Percentiles rank a stretch among this genome's conserved stretches.
Evolutionary conservation across 1,140 invertebrate genomes (phyloP).

Genomic region (Atta colombica): DNA sequence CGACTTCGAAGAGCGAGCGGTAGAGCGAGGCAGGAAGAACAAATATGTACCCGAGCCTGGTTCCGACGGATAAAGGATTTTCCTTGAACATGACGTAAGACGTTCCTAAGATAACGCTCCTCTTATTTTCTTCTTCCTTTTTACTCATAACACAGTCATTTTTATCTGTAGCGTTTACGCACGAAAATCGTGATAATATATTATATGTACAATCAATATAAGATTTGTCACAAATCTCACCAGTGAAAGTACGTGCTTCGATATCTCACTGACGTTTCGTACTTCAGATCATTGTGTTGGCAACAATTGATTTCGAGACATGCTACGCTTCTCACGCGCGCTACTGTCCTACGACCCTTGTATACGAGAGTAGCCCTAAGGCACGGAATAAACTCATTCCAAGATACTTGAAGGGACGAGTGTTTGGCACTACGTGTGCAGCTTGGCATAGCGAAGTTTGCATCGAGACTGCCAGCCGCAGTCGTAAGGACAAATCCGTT

Average conservation of each 20-base stretch:
- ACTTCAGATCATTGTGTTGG: conserved; percentile 46
- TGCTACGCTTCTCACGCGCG: conserved; percentile 38
- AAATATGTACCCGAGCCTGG: conserved; percentile 68
- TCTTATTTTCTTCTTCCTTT: neutral
- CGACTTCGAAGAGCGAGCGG: conserved; percentile 59
- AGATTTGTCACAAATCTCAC: neutral
- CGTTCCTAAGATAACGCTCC: conserved; percentile 61
- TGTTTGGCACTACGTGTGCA: conserved; percentile 72
- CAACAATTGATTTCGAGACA: conserved; percentile 49
- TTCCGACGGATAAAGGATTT: conserved; percentile 74
- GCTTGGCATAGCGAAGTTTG: conserved; percentile 70
- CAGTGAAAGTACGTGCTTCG: neutral
- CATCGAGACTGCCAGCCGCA: conserved; percentile 72
- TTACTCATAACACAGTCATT: conserved; percentile 13
- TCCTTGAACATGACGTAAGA: conserved; percentile 66
- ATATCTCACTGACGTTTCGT: conserved; percentile 12
- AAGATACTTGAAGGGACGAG: conserved; percentile 74
- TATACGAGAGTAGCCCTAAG: conserved; percentile 64
- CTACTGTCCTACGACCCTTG: conserved; percentile 56
- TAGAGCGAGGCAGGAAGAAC: conserved; percentile 57
- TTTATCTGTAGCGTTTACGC: conserved; percentile 18
- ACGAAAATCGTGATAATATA: conserved; percentile 1
- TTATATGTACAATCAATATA: neutral
- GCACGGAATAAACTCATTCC: conserved; percentile 73
- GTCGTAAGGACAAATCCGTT: conserved; percentile 79